Base-by-base conservation (phyloP, 2,888 invertebrate species). In the Listrodromus nycthemerus region DNA sequence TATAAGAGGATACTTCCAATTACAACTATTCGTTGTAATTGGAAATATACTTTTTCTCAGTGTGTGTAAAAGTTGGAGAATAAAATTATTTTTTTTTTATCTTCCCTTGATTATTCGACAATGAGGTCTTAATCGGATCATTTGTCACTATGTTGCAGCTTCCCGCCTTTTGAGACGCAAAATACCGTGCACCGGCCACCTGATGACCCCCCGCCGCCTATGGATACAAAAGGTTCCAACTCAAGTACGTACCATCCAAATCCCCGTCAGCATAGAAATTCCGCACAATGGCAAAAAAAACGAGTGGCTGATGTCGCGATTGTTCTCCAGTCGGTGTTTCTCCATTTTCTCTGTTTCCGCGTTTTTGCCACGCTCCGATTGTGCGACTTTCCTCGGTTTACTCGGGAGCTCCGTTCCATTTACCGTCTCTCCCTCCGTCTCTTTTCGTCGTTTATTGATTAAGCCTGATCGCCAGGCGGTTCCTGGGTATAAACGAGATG, bases 161-260 rank as follows among this genome's bases (percentile, higher is more conserved):
- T 97, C 97, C 71, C 95, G 97, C 89, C 95, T 98, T 91, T 94
- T 98, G 75, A 96, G 97, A 86, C 95, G 97, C 86, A 97, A 97
- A 92, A 96, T 98, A 86, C 97, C 98, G 69, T 97, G 97, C 94
- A 97, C 97, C 19, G 97, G 97, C 75, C 97, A 97, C 91, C 95
- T 98, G 91, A 96, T 98, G 95, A 97, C 97, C 89, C 97, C 98
- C 81, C 95, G 97, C 88, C 95, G 97, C 88, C 94, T 98, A 84
- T 97, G 97, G 95, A 95, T 98, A 79, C 97, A 97, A 93, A 96
- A 97, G 90, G 96, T 97, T 87, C 98, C 98, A 27, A 98, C 98
- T 84, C 94, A 94, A 93, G 94, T 94, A 86, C 84, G 91, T 90
- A 80, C 77, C 3, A n/a, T 63, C 16, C 21, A 24, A 24, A 50